Percentiles rank a stretch among this genome's conserved stretches.
Evolutionary conservation across 2,797 vertebrate genomes (phyloP).

Genomic region (Sylvilagus floridanus): DNA sequence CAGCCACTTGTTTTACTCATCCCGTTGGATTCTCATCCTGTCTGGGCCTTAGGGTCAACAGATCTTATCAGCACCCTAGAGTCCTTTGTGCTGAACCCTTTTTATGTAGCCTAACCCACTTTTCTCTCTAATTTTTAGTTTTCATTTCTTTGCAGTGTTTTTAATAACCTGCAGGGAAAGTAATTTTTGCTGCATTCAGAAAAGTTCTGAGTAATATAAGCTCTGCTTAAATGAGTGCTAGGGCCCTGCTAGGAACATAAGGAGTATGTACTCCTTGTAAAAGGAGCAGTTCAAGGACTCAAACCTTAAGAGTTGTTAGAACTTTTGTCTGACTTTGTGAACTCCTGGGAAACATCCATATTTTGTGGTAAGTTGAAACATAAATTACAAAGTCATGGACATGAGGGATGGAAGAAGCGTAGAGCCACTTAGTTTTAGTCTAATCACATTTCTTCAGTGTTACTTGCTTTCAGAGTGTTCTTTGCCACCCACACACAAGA

Average conservation of each 20-base stretch:
- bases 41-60: not conserved
- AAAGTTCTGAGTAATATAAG: not conserved
- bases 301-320: not conserved
- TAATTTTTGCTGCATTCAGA: not conserved
- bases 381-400: not conserved
- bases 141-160: constrained; percentile 16
- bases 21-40: not conserved
- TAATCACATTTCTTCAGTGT: not conserved
- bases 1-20: not conserved
- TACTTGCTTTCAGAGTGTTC: constrained; percentile 3
- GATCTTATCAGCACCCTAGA: not conserved
- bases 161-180: not conserved
- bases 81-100: not conserved
- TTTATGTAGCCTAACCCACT: not conserved
- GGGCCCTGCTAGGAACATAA: not conserved
- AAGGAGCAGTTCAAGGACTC: not conserved
- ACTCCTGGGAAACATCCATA: not conserved
- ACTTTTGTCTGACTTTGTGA: not conserved
- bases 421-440: not conserved
- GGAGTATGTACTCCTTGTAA: not conserved
- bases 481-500: not conserved
- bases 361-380: constrained; percentile 24
- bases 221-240: not conserved
- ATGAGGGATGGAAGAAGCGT: not conserved
- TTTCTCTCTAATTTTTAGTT: not conserved